phyloP scores from a whole-genome alignment of 2,113 vertebrate genomes.

The Gallinago media region DNA sequence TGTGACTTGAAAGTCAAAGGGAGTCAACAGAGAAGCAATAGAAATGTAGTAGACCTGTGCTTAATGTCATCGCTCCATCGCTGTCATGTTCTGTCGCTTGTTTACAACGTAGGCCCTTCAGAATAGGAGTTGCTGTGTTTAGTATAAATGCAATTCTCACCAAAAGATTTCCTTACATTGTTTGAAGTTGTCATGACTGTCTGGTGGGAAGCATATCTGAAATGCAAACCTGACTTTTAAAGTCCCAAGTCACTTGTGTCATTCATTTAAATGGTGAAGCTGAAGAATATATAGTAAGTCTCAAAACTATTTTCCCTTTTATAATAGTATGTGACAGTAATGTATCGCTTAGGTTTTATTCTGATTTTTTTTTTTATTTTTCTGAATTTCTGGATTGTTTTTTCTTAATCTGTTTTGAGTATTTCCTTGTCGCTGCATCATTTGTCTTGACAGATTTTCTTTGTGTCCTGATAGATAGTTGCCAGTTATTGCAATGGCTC shows the following conservation, averaged over 20 bases:
- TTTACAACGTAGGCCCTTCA: not conserved
- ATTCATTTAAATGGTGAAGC: not conserved
- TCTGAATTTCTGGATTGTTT: not conserved
- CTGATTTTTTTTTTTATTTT: not conserved
- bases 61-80: not conserved
- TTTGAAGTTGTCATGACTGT: not conserved
- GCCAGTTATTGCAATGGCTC: not conserved
- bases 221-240: not conserved
- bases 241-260: not conserved
- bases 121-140: not conserved
- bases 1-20: not conserved
- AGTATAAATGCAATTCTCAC: not conserved
- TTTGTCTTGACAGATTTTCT: not conserved
- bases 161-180: not conserved
- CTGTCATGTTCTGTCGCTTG: not conserved
- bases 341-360: not conserved
- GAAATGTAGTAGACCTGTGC: not conserved
- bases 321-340: not conserved
- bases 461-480: not conserved
- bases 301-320: not conserved
- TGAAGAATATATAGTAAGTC: not conserved
- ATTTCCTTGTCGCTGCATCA: not conserved
- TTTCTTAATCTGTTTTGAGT: not conserved
- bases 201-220: not conserved
- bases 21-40: not conserved